Conservation (phyloP, 2,113 vertebrate genomes). For the Campylomormyrus tamandua region DNA sequence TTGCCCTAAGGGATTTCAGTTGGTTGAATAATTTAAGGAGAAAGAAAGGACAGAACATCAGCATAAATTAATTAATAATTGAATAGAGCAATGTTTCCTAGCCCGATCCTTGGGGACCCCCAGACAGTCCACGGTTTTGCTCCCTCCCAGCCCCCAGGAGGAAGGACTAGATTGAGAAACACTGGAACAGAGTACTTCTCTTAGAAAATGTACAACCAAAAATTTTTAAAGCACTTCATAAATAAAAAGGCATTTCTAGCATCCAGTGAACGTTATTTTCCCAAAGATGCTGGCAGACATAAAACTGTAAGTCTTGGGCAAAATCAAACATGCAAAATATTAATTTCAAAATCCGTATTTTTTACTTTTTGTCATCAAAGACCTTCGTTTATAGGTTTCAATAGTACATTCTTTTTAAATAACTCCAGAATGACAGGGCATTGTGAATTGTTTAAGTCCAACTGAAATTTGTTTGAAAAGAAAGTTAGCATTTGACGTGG, state of each 20-base stretch:
- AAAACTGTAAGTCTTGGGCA: neutral
- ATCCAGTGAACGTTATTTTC: neutral
- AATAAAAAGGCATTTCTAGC: neutral
- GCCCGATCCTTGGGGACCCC: neutral
- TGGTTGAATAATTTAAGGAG: neutral
- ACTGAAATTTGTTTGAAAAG: neutral
- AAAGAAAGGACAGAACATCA: neutral
- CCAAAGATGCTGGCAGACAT: neutral
- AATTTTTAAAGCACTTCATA: neutral
- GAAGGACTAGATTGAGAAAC: neutral
- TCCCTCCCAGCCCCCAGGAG: neutral
- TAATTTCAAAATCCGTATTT: neutral
- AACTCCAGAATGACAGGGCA: neutral
- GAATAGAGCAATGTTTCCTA: neutral
- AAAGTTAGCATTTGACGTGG: neutral
- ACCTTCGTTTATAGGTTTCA: neutral
- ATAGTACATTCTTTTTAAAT: neutral
- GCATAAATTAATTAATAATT: neutral
- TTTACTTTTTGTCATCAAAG: neutral
- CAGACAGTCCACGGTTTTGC: neutral
- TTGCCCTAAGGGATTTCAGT: neutral
- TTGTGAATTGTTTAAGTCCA: neutral
- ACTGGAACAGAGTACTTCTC: neutral
- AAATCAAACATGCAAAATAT: neutral
- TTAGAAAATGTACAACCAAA: neutral